These are phyloP conservation scores for Theretra japonica DNA, from an alignment of 2,888 invertebrate species.

Conservation along the genomic window DNA sequence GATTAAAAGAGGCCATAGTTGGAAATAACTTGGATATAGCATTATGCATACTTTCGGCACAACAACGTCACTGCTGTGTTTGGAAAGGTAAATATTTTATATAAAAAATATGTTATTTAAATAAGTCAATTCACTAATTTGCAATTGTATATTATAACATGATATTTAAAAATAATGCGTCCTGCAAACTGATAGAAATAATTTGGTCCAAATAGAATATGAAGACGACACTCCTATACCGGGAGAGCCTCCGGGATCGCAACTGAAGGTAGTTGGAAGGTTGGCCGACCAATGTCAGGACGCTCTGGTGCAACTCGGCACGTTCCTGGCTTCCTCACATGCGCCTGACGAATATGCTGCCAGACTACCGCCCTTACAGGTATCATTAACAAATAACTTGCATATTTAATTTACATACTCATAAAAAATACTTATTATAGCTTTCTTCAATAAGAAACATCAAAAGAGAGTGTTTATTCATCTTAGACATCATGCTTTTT, in stretches of 20 bases:
- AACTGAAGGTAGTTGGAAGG: conserved; percentile 94
- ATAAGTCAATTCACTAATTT: not conserved
- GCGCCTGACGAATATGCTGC: conserved; percentile 97
- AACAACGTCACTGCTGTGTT: conserved; percentile 98
- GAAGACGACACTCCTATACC: conserved; percentile 59
- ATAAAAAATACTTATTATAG: not conserved
- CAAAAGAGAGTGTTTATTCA: not conserved
- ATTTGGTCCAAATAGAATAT: conserved; percentile 53
- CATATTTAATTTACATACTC: not conserved
- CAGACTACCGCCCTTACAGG: conserved; percentile 91
- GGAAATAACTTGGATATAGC: conserved; percentile 97
- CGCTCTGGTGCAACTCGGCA: conserved; percentile 98
- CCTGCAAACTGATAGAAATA: too few relatives aligned
- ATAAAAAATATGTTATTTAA: not conserved
- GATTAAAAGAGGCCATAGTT: conserved; percentile 97
- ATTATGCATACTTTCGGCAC: conserved; percentile 96
- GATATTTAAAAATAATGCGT: not conserved
- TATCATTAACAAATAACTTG: conserved; percentile 41
- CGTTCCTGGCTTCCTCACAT: conserved; percentile 96
- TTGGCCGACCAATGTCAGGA: conserved; percentile 98
- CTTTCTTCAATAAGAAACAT: too few relatives aligned
- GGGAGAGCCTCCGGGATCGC: conserved; percentile 89
- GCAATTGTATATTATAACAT: not conserved
- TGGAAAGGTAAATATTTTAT: conserved; percentile 82
- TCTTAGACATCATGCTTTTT: too few relatives aligned